phyloP scores from a whole-genome alignment of 2,797 vertebrate genomes.

The Phoebastria nigripes region DNA sequence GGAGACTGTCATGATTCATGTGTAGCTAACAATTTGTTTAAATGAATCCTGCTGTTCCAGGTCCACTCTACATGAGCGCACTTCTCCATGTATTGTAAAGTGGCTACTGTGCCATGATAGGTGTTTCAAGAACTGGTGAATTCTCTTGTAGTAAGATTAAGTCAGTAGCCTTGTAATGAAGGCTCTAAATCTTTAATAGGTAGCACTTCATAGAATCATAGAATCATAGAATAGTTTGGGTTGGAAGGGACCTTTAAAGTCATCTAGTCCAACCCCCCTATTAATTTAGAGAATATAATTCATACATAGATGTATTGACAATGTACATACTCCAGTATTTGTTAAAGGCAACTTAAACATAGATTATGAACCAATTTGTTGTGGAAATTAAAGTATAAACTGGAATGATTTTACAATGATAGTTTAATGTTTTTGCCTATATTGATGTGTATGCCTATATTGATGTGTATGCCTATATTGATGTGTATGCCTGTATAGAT shows the following conservation, averaged over 20 bases:
- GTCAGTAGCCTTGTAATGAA: neutral
- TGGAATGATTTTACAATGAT: neutral
- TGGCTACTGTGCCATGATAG: neutral
- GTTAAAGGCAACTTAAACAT: neutral
- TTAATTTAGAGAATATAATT: neutral
- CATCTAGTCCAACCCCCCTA: no score
- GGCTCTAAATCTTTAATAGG: neutral
- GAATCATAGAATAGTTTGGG: no score
- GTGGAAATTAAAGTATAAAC: neutral
- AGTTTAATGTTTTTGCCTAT: neutral
- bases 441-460: neutral
- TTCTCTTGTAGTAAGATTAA: neutral
- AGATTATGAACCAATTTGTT: neutral
- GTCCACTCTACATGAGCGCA: neutral
- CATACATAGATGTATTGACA: neutral
- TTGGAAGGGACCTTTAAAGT: no score
- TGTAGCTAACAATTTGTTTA: neutral
- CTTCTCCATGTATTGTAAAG: neutral
- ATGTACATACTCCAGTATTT: neutral
- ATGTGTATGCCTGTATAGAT: no score
- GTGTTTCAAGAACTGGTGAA: neutral
- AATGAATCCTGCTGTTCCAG: neutral
- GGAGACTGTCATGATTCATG: neutral
- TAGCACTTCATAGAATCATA: neutral
- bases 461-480: neutral